Evolutionary conservation across 2,888 invertebrate species (phyloP), one percentile per base, ranked within the genome.

Genomic region (Steromphala cineraria): DNA sequence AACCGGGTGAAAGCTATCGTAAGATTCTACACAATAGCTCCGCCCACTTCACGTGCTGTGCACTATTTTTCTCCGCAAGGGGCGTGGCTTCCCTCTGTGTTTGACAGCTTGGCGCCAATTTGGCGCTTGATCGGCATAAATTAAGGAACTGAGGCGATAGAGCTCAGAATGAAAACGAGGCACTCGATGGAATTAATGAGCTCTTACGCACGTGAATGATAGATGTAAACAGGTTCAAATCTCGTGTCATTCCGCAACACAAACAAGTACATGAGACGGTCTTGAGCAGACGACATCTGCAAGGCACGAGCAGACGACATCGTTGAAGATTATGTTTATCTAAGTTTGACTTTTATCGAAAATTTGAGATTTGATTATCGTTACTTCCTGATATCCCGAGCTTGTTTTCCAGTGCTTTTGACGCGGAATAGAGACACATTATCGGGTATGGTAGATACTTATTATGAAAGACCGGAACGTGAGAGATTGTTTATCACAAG

Each of bases 151-250:
- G 28, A 62, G 17, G 28, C 62, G 62, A 62, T 62, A 62, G 62
- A 28, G 19, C 19, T 36, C 71, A 40, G 40, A 36, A 71, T 36
- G 71, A 71, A 71, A 71, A 71, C 71, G 71, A 71, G 71, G 71
- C 71, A 71, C 71, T 71, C 71, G 71, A 40, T 36, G 31, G 71
- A 71, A 71, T 71, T 71, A 71, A 71, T 71, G 71, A 71, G 36
- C 40, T 71, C 71, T 71, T 71, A 71, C 71, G 71, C 71, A 71
- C 71, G 71, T 71, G 71, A 36, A 71, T 71, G 71, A 71, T 71
- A 71, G 71, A 71, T 71, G 71, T 71, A 71, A 71, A 71, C 71
- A 71, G 71, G 71, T 71, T 71, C 71, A 31, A 71, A 71, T 71
- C 71, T 28, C 36, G 71, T 71, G 71, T 71, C 71, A 71, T 71